Evolutionary conservation across 2,113 vertebrate species (phyloP).

Genomic region (Rana temporaria): DNA sequence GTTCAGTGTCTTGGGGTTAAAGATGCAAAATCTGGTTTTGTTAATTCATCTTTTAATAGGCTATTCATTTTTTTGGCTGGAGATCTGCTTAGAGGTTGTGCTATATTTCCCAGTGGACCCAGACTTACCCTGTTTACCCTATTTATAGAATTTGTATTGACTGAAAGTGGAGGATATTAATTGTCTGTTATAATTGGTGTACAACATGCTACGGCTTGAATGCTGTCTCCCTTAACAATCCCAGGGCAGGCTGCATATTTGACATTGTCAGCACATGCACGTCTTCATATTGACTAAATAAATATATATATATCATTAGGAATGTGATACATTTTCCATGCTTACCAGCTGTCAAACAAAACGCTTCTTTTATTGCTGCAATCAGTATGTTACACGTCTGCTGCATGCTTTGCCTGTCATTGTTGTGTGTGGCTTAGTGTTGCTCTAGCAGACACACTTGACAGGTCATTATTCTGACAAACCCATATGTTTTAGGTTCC

Average conservation of each 20-base stretch:
- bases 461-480: conserved; percentile 47
- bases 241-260: conserved; percentile 28
- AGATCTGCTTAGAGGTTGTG: too few relatives aligned
- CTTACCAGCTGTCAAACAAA: conserved; percentile 46
- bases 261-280: conserved; percentile 47
- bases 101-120: too few relatives aligned
- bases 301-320: conserved; percentile 44
- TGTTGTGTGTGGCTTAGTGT: conserved; percentile 36
- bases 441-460: conserved; percentile 29
- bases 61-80: too few relatives aligned
- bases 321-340: conserved; percentile 49
- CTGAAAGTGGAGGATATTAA: background rate
- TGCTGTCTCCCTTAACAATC: background rate
- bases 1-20: too few relatives aligned
- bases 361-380: conserved; percentile 28
- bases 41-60: too few relatives aligned
- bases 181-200: background rate
- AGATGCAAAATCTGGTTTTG: too few relatives aligned
- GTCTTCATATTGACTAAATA: conserved; percentile 38
- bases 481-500: conserved; percentile 35
- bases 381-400: conserved; percentile 43
- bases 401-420: conserved; percentile 21
- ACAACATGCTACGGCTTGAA: background rate
- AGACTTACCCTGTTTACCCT: too few relatives aligned
- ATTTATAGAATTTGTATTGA: background rate